Percentiles rank a stretch among this genome's conserved stretches.
Evolutionary conservation across 2,888 invertebrate species (phyloP).

Genomic region (Callimorpha dominula): DNA sequence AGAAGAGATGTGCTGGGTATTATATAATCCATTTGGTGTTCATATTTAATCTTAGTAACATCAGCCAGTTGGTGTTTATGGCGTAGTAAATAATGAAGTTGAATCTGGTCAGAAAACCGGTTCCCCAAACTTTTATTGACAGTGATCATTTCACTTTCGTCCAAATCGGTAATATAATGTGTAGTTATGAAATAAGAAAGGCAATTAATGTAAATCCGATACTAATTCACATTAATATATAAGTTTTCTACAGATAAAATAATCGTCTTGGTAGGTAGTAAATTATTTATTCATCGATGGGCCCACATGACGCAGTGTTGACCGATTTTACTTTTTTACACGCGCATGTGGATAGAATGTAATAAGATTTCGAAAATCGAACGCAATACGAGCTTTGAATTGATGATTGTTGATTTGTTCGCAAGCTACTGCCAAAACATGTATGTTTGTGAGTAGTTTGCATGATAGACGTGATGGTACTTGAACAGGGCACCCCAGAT

Average conservation of each 20-base stretch:
- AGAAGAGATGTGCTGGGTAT: background rate
- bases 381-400: conserved; percentile 62
- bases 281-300: conserved; percentile 10
- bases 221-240: background rate
- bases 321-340: conserved; percentile 36
- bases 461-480: conserved; percentile 47
- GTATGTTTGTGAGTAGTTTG: conserved; percentile 21
- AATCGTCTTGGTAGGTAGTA: background rate
- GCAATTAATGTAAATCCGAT: background rate
- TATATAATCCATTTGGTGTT: background rate
- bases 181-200: background rate
- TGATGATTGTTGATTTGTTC: conserved; percentile 51
- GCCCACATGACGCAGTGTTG: background rate
- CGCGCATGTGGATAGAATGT: conserved; percentile 51
- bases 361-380: conserved; percentile 69
- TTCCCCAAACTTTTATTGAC: background rate
- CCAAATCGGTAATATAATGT: background rate
- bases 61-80: background rate
- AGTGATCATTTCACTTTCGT: conserved; percentile 7
- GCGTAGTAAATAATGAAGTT: conserved; percentile 1
- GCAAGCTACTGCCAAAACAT: conserved; percentile 54
- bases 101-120: background rate
- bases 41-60: background rate
- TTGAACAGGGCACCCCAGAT: conserved; percentile 41
- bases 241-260: background rate